Conservation (phyloP, 2,888 invertebrate genomes). For the Phengaris alcon region DNA sequence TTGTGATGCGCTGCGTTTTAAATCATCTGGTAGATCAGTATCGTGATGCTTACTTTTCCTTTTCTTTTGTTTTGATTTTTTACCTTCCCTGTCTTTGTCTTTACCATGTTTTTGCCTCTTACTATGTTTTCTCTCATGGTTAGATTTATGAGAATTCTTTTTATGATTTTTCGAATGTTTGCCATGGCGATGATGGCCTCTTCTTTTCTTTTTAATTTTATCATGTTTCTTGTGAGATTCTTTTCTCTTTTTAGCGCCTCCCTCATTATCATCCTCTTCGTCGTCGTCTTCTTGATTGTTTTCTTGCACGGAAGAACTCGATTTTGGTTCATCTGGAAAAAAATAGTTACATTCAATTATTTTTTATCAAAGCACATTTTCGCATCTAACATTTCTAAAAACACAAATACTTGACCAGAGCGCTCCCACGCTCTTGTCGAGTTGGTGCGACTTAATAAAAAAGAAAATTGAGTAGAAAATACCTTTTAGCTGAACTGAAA, state of each 20-base stretch:
- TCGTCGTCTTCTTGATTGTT: slow-evolving; percentile 39
- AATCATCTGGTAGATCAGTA: slow-evolving; percentile 45
- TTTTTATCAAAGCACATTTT: slow-evolving; percentile 1
- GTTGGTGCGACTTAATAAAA: too few species aligned
- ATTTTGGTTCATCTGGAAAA: slow-evolving; percentile 57
- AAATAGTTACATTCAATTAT: neutral
- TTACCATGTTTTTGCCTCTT: slow-evolving; percentile 63
- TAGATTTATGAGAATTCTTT: slow-evolving; percentile 59
- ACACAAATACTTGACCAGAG: too few species aligned
- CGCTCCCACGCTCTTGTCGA: too few species aligned
- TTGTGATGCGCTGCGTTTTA: slow-evolving; percentile 52
- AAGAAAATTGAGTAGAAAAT: too few species aligned
- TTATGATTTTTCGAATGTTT: slow-evolving; percentile 73
- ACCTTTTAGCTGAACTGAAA: too few species aligned
- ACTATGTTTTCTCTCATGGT: slow-evolving; percentile 56
- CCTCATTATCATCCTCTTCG: slow-evolving; percentile 39
- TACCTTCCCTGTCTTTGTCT: slow-evolving; percentile 67
- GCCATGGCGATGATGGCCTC: slow-evolving; percentile 67
- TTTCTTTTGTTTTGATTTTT: slow-evolving; percentile 72
- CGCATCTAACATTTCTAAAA: too few species aligned
- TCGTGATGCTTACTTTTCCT: slow-evolving; percentile 66
- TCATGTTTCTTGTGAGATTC: slow-evolving; percentile 68
- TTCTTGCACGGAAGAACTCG: slow-evolving; percentile 51
- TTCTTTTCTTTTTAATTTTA: slow-evolving; percentile 71
- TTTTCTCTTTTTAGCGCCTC: slow-evolving; percentile 51